Evolutionary conservation across 2,888 invertebrate species (phyloP).

Genomic region (Syrista parreyssii): DNA sequence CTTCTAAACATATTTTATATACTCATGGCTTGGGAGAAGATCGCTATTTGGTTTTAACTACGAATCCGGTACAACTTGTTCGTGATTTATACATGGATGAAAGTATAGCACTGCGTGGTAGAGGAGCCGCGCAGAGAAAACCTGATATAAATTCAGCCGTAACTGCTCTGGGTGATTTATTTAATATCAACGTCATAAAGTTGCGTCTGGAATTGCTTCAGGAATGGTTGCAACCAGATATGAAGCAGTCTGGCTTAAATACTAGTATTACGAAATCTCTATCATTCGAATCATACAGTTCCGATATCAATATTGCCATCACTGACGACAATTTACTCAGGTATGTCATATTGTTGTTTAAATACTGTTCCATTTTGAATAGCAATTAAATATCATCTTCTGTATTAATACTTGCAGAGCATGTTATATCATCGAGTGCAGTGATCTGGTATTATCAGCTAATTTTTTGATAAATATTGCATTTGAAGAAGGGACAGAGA

Average conservation of each 20-base stretch:
- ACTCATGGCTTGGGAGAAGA: constrained; percentile 63
- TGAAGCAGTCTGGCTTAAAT: constrained; percentile 35
- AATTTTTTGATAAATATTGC: constrained; percentile 56
- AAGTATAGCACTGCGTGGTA: constrained; percentile 64
- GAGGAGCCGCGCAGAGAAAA: constrained; percentile 48
- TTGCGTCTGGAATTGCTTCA: constrained; percentile 62
- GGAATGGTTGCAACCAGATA: constrained; percentile 59
- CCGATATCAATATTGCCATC: constrained; percentile 27
- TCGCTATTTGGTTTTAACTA: constrained; percentile 64
- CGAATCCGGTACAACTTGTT: constrained; percentile 64
- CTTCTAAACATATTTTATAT: constrained; percentile 67
- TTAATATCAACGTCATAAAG: constrained; percentile 60
- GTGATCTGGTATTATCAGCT: constrained; percentile 47
- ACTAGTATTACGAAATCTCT: constrained; percentile 45
- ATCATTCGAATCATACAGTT: constrained; percentile 2
- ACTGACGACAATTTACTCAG: constrained; percentile 49
- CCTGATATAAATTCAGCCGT: constrained; percentile 68
- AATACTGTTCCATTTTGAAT: neutral
- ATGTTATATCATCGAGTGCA: constrained; percentile 59
- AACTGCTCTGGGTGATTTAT: constrained; percentile 63
- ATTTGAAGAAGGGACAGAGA: constrained; percentile 39
- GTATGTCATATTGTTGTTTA: constrained; percentile 26
- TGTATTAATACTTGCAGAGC: constrained; percentile 46
- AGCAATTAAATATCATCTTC: neutral
- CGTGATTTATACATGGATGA: constrained; percentile 67